These are phyloP conservation scores for Batillaria attramentaria DNA, from an alignment of 1,140 invertebrate genomes.

Conservation along the genomic window DNA sequence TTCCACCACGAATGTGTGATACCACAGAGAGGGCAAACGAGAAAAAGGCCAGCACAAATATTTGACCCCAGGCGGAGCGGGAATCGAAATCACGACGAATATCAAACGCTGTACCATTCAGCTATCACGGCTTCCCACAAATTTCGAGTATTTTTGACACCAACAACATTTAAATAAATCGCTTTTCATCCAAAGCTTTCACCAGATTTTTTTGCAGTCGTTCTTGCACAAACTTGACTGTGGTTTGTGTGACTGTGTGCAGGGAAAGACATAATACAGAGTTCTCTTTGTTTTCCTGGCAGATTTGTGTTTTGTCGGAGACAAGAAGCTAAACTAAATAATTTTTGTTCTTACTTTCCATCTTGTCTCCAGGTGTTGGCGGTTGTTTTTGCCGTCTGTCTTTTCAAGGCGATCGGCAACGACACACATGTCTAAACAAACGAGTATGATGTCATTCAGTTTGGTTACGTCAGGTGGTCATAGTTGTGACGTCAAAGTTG, in stretches of 20 bases:
- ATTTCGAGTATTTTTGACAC: too few relatives aligned
- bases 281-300: background rate
- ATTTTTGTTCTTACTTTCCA: background rate
- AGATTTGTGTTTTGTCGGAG: background rate
- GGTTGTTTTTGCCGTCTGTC: background rate
- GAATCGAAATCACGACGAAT: too few relatives aligned
- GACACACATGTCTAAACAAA: background rate
- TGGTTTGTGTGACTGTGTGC: background rate
- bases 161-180: too few relatives aligned
- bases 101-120: too few relatives aligned
- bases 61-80: too few relatives aligned
- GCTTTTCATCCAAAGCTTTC: background rate
- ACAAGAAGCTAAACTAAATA: background rate
- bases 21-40: too few relatives aligned
- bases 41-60: too few relatives aligned
- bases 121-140: too few relatives aligned
- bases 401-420: conserved; percentile 23
- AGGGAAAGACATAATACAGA: too few relatives aligned
- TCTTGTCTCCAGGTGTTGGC: conserved; percentile 23
- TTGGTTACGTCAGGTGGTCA: too few relatives aligned
- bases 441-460: background rate
- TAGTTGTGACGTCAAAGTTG: background rate
- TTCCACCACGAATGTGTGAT: too few relatives aligned
- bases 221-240: too few relatives aligned
- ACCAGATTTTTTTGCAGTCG: background rate